These are phyloP conservation scores for Lasiurus cinereus DNA, from an alignment of 2,113 vertebrate species.

Conservation along the genomic window DNA sequence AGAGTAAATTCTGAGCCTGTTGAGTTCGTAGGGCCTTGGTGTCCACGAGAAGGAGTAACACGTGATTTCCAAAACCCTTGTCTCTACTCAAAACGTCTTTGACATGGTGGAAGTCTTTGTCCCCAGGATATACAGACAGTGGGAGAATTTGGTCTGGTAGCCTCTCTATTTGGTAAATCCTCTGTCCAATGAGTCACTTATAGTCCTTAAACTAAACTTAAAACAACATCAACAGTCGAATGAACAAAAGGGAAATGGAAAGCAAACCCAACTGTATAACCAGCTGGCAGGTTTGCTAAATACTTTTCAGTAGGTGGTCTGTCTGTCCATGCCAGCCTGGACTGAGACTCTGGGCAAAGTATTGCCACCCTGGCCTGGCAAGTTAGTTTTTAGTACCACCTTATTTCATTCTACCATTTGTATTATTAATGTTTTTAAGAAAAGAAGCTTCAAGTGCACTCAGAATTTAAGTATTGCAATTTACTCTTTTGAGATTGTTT, in stretches of 20 bases:
- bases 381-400: not conserved
- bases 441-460: not conserved
- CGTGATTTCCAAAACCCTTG: not conserved
- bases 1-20: not conserved
- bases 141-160: not conserved
- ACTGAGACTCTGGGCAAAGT: not conserved
- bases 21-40: not conserved
- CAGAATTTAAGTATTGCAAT: not conserved
- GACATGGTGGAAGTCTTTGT: not conserved
- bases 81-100: not conserved
- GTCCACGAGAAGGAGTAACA: not conserved
- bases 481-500: constrained; percentile 2
- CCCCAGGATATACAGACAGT: not conserved
- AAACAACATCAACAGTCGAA: not conserved
- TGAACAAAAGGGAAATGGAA: not conserved
- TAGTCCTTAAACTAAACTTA: not conserved
- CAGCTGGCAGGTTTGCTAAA: too few species aligned
- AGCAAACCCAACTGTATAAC: not conserved
- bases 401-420: not conserved
- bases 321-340: not conserved
- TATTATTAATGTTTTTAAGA: not conserved
- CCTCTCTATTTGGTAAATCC: not conserved
- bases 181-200: not conserved
- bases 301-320: not conserved
- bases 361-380: not conserved